phyloP scores from a whole-genome alignment of 2,113 vertebrate genomes.

The Coptodon bakossiorum region DNA sequence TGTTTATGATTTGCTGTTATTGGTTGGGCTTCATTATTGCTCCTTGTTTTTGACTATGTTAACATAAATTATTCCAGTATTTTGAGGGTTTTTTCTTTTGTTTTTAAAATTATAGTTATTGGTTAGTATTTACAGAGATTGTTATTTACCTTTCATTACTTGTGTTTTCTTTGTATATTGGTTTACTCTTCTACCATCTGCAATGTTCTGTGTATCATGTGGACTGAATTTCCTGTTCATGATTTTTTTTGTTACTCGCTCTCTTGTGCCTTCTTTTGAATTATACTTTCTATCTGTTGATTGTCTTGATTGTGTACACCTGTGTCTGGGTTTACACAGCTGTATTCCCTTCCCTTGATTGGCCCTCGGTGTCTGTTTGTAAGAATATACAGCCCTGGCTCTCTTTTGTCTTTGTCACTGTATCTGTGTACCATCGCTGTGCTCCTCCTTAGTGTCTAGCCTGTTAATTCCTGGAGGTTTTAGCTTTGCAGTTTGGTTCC shows the following conservation, averaged over 20 bases:
- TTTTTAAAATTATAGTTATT: neutral
- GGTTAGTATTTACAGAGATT: neutral
- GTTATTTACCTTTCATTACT: neutral
- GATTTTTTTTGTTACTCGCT: rapidly evolving
- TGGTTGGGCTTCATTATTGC: neutral
- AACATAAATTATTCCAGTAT: neutral
- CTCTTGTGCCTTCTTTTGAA: neutral
- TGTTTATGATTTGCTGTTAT: neutral
- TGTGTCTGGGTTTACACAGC: neutral
- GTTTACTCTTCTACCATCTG: rapidly evolving
- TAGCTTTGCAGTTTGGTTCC: neutral
- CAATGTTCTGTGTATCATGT: neutral
- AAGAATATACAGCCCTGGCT: neutral
- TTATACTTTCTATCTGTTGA: neutral
- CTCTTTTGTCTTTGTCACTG: neutral
- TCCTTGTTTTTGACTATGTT: neutral
- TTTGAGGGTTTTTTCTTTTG: neutral
- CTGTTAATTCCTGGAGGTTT: neutral
- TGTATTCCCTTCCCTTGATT: neutral
- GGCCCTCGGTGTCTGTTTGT: neutral
- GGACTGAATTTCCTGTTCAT: rapidly evolving
- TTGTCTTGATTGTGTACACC: neutral
- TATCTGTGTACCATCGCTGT: neutral
- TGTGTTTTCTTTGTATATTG: neutral
- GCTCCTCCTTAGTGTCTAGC: neutral